phyloP scores from a whole-genome alignment of 2,113 vertebrate genomes.

The Ophiodon elongatus region DNA sequence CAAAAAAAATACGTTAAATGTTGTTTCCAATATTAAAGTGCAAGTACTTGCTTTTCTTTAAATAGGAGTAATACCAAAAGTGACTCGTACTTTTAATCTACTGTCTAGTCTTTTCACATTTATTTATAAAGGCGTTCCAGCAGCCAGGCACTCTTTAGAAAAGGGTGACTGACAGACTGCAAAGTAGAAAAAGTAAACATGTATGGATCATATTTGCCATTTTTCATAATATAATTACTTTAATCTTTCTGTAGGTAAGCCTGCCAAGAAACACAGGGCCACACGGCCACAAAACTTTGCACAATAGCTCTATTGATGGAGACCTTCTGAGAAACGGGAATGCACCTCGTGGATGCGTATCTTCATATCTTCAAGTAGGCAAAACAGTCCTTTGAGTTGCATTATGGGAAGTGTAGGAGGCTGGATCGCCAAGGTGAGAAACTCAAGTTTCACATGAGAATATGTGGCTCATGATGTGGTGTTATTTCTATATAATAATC shows the following conservation, averaged over 20 bases:
- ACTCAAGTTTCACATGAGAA: too few relatives aligned
- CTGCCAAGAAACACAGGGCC: background rate
- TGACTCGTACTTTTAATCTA: background rate
- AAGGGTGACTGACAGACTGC: conserved; percentile 48
- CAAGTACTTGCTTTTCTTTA: background rate
- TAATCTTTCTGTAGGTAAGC: background rate
- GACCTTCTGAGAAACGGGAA: background rate
- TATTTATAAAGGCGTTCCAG: background rate
- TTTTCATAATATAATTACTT: conserved; percentile 32
- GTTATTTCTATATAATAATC: too few relatives aligned
- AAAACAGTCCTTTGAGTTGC: background rate
- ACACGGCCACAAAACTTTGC: background rate
- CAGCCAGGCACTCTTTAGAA: background rate
- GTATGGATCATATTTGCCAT: conserved; percentile 36
- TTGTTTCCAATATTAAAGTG: background rate
- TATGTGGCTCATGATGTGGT: too few relatives aligned
- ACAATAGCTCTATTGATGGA: conserved; percentile 35
- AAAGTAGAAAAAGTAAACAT: conserved; percentile 40
- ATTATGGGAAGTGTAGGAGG: conserved; percentile 3
- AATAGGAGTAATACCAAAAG: background rate
- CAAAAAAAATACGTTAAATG: background rate
- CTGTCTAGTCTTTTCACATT: background rate
- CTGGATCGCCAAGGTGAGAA: too few relatives aligned
- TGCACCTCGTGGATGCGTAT: background rate
- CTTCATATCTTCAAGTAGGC: too few relatives aligned